Percentiles rank a stretch among this genome's conserved stretches.
phyloP scores from a whole-genome alignment of 2,888 invertebrate species.

The Seira ritae region DNA sequence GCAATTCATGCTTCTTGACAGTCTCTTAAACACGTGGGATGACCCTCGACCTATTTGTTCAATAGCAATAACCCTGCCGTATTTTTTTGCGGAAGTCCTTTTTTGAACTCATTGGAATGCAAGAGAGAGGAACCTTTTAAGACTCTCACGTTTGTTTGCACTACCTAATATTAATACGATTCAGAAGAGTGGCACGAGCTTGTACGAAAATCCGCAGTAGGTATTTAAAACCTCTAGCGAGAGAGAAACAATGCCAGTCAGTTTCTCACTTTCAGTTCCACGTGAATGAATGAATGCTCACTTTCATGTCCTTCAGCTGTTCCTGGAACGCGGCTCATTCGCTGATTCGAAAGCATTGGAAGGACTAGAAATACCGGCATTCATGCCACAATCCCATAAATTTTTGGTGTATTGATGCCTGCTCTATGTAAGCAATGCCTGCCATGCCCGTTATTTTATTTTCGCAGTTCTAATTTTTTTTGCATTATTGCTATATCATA shows the following conservation, averaged over 20 bases:
- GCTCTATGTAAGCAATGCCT: background rate
- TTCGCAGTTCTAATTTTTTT: background rate
- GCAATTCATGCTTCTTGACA: too few relatives aligned
- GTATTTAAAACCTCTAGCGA: background rate
- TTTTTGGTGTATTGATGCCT: background rate
- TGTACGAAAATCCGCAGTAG: background rate
- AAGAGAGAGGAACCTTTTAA: too few relatives aligned
- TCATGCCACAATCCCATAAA: background rate
- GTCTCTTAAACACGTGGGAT: too few relatives aligned
- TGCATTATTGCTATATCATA: background rate
- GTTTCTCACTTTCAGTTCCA: slow-evolving; percentile 7
- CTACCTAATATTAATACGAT: background rate
- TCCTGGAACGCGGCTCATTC: background rate
- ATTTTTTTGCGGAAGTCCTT: too few relatives aligned
- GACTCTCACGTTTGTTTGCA: too few relatives aligned
- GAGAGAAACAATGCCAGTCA: background rate
- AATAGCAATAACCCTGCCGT: too few relatives aligned
- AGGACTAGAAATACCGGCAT: slow-evolving; percentile 13
- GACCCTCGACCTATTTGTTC: too few relatives aligned
- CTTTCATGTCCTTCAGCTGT: slow-evolving; percentile 10
- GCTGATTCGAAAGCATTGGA: background rate
- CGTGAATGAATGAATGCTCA: background rate
- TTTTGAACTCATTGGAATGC: too few relatives aligned
- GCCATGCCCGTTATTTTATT: background rate
- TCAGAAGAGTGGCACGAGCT: slow-evolving; percentile 73